A percentile compares a stretch with the other conserved stretches of the same genome.
These are phyloP conservation scores for Cervus canadensis DNA, from an alignment of 2,113 vertebrate species.

Conservation along the genomic window DNA sequence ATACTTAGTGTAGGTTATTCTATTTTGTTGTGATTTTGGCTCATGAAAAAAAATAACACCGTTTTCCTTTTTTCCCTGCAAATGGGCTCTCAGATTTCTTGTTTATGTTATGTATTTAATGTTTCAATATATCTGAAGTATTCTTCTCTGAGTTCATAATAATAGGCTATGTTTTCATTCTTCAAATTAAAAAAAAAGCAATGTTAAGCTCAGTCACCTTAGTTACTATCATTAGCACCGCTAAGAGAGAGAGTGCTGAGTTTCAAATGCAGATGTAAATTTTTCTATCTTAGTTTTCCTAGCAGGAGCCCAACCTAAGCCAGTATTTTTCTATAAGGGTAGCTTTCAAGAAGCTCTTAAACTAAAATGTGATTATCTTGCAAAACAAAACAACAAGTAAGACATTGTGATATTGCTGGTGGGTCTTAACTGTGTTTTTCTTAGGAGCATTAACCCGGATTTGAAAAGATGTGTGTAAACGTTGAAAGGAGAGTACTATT, in stretches of 20 bases:
- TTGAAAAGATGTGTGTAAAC: not conserved
- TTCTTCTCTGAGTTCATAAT: conserved; percentile 14
- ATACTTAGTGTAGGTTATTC: conserved; percentile 37
- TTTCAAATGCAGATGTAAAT: conserved; percentile 11
- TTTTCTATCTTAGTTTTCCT: not conserved
- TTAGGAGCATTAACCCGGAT: not conserved
- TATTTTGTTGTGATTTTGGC: conserved; percentile 33
- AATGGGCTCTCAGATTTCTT: conserved; percentile 6
- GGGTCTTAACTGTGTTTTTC: not conserved
- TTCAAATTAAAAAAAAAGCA: conserved; percentile 15
- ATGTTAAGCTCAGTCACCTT: not conserved
- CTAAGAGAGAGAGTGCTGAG: conserved; percentile 4
- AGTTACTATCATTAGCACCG: not conserved
- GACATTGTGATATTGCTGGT: conserved; percentile 25
- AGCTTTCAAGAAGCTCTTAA: conserved; percentile 33
- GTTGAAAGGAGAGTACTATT: not conserved
- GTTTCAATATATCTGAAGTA: conserved; percentile 13
- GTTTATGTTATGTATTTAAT: conserved; percentile 34
- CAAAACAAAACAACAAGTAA: not conserved
- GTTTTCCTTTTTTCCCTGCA: not conserved
- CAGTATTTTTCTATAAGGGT: not conserved
- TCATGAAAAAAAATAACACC: conserved; percentile 23
- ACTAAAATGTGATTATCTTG: not conserved
- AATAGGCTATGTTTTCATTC: conserved; percentile 19
- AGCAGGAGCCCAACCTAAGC: not conserved